Evolutionary conservation across 2,113 vertebrate species (phyloP).

Genomic region (Cryptomyrus ogoouensis): DNA sequence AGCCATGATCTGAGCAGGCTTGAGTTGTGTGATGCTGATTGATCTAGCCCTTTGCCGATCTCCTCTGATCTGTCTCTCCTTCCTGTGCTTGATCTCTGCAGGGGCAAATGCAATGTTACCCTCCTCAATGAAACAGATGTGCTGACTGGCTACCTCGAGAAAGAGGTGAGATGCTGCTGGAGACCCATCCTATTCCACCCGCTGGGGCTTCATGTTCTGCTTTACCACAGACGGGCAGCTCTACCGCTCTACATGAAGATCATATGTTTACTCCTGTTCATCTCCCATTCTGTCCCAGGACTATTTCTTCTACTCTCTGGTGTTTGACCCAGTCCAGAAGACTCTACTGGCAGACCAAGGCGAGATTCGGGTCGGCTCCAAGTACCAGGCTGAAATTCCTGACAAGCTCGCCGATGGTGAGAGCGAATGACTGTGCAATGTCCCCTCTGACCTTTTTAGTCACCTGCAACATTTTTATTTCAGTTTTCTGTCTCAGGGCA

Average conservation of each 20-base stretch:
- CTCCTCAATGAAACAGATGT: conserved; percentile 87
- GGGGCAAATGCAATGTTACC: conserved; percentile 88
- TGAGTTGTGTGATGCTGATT: neutral
- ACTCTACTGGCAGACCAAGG: conserved; percentile 87
- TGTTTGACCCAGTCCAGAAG: conserved; percentile 90
- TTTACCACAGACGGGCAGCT: neutral
- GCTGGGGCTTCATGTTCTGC: neutral
- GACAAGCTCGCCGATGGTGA: conserved; percentile 80
- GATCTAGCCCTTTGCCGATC: neutral
- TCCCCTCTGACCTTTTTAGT: neutral
- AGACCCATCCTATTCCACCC: neutral
- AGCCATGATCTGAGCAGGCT: neutral
- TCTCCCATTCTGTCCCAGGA: conserved; percentile 59
- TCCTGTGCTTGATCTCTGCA: conserved; percentile 38
- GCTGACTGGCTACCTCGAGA: conserved; percentile 77
- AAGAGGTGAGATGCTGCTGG: conserved; percentile 59
- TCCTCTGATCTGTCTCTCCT: neutral
- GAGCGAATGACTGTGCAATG: neutral
- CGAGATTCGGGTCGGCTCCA: conserved; percentile 85
- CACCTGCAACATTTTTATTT: neutral
- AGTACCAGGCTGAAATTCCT: conserved; percentile 88
- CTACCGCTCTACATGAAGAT: neutral
- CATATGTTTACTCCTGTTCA: neutral
- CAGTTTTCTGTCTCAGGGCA: neutral
- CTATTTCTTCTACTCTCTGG: conserved; percentile 90